Evolutionary conservation across 2,113 vertebrate genomes (phyloP), one percentile per base, ranked within the genome.

Genomic region (Diadophis punctatus): DNA sequence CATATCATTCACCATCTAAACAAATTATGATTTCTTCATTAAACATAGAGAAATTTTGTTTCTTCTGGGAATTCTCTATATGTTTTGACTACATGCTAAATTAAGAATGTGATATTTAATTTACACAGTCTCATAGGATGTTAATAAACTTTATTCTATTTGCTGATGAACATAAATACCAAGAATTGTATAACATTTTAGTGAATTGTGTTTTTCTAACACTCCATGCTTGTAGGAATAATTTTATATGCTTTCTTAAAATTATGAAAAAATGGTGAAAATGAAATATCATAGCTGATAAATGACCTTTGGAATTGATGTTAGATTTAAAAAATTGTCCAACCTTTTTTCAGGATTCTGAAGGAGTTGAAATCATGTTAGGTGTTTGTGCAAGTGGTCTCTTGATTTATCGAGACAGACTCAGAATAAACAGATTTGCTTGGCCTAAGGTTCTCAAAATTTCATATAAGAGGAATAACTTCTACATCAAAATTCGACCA

Each of bases 401-500:
- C 27, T 97, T 99, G 95, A 99, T 99, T 97, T 99, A 99, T 96
- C 98, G 99, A 92, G 99, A 99, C 97, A 97, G 99, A 93, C 98
- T 99, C 93, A 97, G 99, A 94, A 99, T 99, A 97, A 99, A 99
- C 94, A 97, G 99, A 93, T 99, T 99, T 68, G 99, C 99, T 90
- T 99, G 99, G 99, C 99, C 99, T 84, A 99, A 99, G 96, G 99
- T 99, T 96, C 98, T 99, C 95, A 99, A 99, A 97, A 99, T 99
- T 97, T 99, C 99, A 85, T 99, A 99, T 97, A 99, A 99, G 97
- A 98, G 99, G 95, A 99, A 99, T 97, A 99, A 99, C 96, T 99
- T 99, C 97, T 99, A 99, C 97, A 99, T 99, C 96, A 99, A 99
- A 97, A 99, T 99, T 94, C 98, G 99, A 14, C 99, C 99, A 0